Base-by-base conservation (phyloP, 2,888 invertebrate species). In the Heliconius cydno region DNA sequence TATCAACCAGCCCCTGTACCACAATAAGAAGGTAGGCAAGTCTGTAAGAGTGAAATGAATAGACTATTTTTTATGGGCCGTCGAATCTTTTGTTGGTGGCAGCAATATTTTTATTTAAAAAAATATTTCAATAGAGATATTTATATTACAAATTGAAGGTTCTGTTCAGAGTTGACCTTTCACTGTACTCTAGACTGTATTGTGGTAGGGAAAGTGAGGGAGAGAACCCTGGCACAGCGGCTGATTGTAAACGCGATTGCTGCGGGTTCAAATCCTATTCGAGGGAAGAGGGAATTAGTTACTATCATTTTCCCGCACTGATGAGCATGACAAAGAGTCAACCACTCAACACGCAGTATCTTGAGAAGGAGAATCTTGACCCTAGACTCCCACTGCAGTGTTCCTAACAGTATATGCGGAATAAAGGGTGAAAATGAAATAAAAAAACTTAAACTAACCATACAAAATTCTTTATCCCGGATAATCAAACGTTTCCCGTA, bases 21-120 rank as follows among this genome's bases (percentile, higher is more conserved):
- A 83, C 76, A 81, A 80, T 79, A 77, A 78, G 72, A 83, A 76
- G 66, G 78, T 77, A 76, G 77, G 72, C 71, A 77, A 66, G 77
- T 79, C 79, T 81, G 74, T 83, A 80, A 82, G 81, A 82, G 81
- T 76, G 82, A 81, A 85, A 84, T 84, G 84, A 82, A 82, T 84
- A 60, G 73, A 81, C 82, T 80, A 83, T 82, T 83, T 82, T 85
- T 85, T 84, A 84, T 83, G 80, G 83, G 73, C 83, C 81, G 82
- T 76, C 82, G 82, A 82, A 79, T 79, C 81, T 83, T 86, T 86
- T 86, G 85, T 86, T 77, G 79, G 67, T 73, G 67, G 76, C 19
- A 19, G 46, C 25, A 65, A 67, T 66, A 67, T 78, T 78, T 78
- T 74, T 74, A 74, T 78, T 74, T 67, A 63, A 78, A 78, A 70